These are phyloP conservation scores for Dasysyrphus tricinctus DNA, from an alignment of 2,888 invertebrate species.

Conservation along the genomic window DNA sequence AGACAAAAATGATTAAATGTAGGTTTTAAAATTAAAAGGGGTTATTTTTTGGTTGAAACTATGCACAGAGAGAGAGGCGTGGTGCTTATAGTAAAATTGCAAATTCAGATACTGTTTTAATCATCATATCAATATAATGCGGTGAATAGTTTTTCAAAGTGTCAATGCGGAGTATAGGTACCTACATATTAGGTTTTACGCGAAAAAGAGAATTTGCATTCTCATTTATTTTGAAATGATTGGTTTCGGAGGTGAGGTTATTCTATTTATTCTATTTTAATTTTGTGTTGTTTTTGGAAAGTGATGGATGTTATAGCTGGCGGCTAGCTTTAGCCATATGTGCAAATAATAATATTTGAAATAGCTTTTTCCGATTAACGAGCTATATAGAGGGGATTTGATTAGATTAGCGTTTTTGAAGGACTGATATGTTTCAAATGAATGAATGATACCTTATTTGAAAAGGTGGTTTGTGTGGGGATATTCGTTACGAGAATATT, in stretches of 20 bases:
- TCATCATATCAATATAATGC: conserved; percentile 43
- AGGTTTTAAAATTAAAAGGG: conserved; percentile 18
- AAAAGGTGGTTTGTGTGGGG: neutral
- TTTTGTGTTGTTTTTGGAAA: neutral
- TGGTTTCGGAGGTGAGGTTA: conserved; percentile 29
- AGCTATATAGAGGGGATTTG: neutral
- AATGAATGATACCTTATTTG: neutral
- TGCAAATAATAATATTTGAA: conserved; percentile 32
- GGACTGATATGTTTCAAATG: neutral
- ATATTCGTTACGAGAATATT: neutral
- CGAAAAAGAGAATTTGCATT: conserved; percentile 41
- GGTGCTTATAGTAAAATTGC: neutral
- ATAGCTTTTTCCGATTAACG: neutral
- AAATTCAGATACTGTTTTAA: conserved; percentile 52
- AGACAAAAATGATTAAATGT: conserved; percentile 34
- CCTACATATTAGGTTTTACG: neutral
- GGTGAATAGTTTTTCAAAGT: conserved; percentile 48
- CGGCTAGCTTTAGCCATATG: neutral
- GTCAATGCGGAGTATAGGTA: conserved; percentile 31
- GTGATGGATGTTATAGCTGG: conserved; percentile 9
- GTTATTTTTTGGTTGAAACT: conserved; percentile 3
- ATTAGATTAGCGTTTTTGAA: conserved; percentile 4
- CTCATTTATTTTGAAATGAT: conserved; percentile 56
- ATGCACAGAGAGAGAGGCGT: neutral
- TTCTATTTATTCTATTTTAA: neutral